Conservation (phyloP, 1,140 invertebrate species). For the Zaprionus camerounensis region DNA sequence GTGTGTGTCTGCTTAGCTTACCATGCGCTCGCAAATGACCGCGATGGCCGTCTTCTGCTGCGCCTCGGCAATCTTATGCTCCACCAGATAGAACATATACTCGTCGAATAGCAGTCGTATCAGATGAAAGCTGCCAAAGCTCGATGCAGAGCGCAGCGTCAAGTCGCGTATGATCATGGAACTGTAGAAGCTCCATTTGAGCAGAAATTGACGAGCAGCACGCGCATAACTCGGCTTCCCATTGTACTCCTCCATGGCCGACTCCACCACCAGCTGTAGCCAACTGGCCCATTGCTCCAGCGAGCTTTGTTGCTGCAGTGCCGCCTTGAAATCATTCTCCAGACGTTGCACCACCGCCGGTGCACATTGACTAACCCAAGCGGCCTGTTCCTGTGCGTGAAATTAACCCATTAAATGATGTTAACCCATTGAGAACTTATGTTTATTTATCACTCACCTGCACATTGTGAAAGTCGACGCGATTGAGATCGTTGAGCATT, state of each 20-base stretch:
- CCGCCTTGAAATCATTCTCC: constrained; percentile 97
- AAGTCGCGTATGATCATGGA: constrained; percentile 98
- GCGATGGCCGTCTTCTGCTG: constrained; percentile 96
- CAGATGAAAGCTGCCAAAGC: constrained; percentile 99
- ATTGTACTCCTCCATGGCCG: constrained; percentile 94
- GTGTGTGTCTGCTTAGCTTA: constrained; percentile 36
- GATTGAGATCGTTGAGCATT: constrained; percentile 98
- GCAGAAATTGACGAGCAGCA: constrained; percentile 96
- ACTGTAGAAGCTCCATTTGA: constrained; percentile 99
- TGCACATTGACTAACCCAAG: constrained; percentile 99
- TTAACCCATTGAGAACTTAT: background rate
- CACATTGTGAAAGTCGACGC: constrained; percentile 98
- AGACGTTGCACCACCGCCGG: constrained; percentile 93
- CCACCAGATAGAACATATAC: constrained; percentile 99
- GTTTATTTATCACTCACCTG: constrained; percentile 86
- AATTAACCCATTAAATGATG: background rate
- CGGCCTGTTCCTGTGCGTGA: constrained; percentile 88
- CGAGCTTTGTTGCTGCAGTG: constrained; percentile 95
- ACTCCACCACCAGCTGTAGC: constrained; percentile 96
- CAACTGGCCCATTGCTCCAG: constrained; percentile 98
- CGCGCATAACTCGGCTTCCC: constrained; percentile 94
- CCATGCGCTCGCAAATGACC: constrained; percentile 89
- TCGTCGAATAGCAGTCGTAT: constrained; percentile 99
- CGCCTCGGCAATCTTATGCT: constrained; percentile 97
- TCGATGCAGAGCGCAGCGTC: constrained; percentile 97